phyloP scores from a whole-genome alignment of 1,140 invertebrate species.

The Hormaphis cornu region DNA sequence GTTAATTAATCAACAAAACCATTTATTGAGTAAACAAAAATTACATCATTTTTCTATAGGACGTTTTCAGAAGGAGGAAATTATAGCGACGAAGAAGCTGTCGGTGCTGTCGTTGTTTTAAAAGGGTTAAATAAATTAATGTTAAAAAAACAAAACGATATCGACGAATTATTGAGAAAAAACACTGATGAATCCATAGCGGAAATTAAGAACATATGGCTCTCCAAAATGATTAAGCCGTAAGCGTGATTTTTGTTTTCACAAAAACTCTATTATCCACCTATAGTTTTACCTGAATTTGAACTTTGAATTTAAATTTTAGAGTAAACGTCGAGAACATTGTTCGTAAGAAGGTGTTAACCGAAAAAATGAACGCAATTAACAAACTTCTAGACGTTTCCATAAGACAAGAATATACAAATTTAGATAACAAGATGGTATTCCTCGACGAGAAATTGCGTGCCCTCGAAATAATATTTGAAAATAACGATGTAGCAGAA shows the following conservation, averaged over 20 bases:
- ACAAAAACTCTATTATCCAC: too few relatives aligned
- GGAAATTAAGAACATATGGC: neutral
- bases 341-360: neutral
- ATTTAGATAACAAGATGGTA: neutral
- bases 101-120: neutral
- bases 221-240: neutral
- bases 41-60: neutral
- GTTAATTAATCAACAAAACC: neutral
- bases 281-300: too few relatives aligned
- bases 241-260: neutral
- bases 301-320: neutral
- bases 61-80: neutral
- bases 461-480: neutral
- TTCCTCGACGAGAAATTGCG: neutral
- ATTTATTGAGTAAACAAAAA: too few relatives aligned
- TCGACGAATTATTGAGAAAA: neutral
- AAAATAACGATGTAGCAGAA: neutral
- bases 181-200: neutral
- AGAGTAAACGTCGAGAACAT: neutral
- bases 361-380: neutral
- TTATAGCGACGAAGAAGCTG: neutral
- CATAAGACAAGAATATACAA: neutral
- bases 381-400: neutral
- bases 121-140: neutral
- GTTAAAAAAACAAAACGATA: neutral